Conservation (phyloP, 2,797 vertebrate genomes). For the Gephyroberyx darwinii region DNA sequence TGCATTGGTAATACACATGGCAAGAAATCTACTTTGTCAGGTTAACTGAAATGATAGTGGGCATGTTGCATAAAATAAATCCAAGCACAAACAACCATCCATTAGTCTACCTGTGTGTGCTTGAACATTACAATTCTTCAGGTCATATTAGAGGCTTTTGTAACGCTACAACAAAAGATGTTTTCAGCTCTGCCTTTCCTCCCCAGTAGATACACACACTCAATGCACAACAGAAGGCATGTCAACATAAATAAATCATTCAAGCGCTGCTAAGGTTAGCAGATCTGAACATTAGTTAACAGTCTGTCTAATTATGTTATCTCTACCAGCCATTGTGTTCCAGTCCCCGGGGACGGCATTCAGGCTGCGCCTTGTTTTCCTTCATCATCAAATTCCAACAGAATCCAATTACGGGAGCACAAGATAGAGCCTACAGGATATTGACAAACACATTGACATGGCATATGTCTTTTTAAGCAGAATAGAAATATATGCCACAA, state of each 20-base stretch:
- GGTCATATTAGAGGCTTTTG: neutral
- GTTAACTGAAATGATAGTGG: neutral
- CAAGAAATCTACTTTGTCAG: neutral
- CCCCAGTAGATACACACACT: constrained; percentile 21
- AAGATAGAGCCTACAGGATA: constrained; percentile 31
- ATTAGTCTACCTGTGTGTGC: neutral
- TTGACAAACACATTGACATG: constrained; percentile 42
- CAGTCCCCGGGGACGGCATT: constrained; percentile 34
- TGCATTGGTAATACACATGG: too few species aligned
- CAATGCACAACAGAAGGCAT: constrained; percentile 32
- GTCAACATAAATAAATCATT: constrained; percentile 53
- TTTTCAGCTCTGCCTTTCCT: constrained; percentile 26
- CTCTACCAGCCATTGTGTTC: constrained; percentile 50
- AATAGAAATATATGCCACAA: constrained; percentile 29
- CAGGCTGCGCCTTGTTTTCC: constrained; percentile 23
- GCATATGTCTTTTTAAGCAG: constrained; percentile 28
- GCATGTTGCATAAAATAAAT: constrained; percentile 13
- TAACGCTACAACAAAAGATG: constrained; percentile 4
- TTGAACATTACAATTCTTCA: neutral
- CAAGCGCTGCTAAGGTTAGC: constrained; percentile 56
- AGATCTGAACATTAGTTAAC: constrained; percentile 68
- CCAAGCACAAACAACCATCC: neutral
- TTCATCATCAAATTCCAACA: constrained; percentile 53
- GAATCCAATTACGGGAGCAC: constrained; percentile 46
- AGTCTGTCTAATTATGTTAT: constrained; percentile 65